Evolutionary conservation across 2,113 vertebrate species (phyloP), one percentile per base, ranked within the genome.

Genomic region (Brachypteracias leptosomus): DNA sequence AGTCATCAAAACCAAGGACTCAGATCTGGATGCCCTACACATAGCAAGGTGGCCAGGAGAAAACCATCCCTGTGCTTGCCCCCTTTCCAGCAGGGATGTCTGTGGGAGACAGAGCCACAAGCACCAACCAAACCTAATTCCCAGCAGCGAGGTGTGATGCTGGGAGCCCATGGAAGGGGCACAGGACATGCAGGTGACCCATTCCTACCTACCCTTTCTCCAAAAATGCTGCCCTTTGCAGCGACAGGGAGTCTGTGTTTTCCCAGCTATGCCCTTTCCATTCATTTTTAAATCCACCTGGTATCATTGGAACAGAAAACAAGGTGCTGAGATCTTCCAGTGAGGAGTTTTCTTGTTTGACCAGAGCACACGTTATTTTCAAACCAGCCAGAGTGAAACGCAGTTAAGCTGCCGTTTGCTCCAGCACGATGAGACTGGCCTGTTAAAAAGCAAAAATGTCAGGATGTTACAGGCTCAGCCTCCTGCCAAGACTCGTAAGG

Each of bases 381-480:
- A 95, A 94, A 97, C 83, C 59, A 93, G 74, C 78, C 74, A 58
- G 35, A 97, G 90, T 61, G 75, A 97, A 96, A 98, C 16, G 46
- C 95, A 96, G 96, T 95, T 96, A 95, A 96, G 95, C 95, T 85
- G 66, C 95, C 91, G 95, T 96, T 96, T 95, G 95, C 95, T 96
- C 96, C 94, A 95, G 95, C 72, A 96, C 93, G 82, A 94, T 97
- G 90, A 95, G 88, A 94, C 89, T 74, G 84, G 93, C 89, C 96
- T 96, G 94, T 81, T 97, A 89, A 94, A 97, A 97, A 95, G 95
- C 96, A 97, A 96, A 97, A 95, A 97, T 95, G 97, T 98, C 98
- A 96, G 95, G 92, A 95, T 94, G 97, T 94, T 93, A 95, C 88
- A 92, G 96, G 94, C 96, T 96, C 90, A 97, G 93, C 73, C 70